These are phyloP conservation scores for Bubo blakistoni DNA, from an alignment of 2,113 vertebrate species.

Conservation along the genomic window DNA sequence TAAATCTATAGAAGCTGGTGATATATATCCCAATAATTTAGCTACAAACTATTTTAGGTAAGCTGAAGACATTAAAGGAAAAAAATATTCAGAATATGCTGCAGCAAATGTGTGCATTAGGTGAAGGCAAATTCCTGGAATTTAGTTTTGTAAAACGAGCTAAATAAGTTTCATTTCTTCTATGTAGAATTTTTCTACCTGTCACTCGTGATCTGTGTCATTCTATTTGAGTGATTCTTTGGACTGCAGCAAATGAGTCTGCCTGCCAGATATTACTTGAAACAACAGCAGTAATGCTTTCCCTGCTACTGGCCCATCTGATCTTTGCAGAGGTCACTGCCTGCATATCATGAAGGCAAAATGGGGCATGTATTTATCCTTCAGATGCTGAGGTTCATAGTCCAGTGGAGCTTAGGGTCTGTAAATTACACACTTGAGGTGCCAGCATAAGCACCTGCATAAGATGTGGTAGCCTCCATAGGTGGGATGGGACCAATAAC, in stretches of 20 bases:
- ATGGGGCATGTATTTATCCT: background rate
- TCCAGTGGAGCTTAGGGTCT: background rate
- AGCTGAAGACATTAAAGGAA: background rate
- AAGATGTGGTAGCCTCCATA: background rate
- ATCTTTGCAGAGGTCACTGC: background rate
- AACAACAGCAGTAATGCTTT: background rate
- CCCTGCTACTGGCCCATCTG: background rate
- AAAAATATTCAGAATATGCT: background rate
- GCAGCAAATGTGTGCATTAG: background rate
- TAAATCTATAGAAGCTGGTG: background rate
- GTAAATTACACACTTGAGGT: background rate
- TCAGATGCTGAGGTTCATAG: background rate
- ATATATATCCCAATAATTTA: background rate
- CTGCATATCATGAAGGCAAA: background rate
- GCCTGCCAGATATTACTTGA: background rate
- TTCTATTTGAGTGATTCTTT: background rate
- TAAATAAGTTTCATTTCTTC: background rate
- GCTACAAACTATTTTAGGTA: background rate
- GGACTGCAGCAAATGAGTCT: background rate
- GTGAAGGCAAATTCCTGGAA: background rate
- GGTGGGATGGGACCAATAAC: background rate
- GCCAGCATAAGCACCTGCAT: background rate
- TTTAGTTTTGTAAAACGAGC: background rate
- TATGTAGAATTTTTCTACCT: background rate
- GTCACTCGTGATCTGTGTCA: background rate